These are phyloP conservation scores for Sphinx pinastri DNA, from an alignment of 2,888 invertebrate genomes.

Conservation along the genomic window DNA sequence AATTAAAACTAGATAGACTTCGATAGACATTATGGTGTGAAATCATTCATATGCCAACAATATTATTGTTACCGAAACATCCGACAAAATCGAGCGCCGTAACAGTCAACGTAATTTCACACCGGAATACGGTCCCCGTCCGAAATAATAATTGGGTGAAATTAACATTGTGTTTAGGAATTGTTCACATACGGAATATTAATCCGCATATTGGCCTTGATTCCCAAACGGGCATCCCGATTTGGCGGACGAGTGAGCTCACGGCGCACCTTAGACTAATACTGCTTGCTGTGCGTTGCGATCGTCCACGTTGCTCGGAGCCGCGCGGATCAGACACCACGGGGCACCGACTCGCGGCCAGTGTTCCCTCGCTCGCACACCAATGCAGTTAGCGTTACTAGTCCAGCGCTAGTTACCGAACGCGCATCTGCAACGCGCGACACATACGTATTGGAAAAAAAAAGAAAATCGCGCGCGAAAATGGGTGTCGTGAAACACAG, in stretches of 20 bases:
- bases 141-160: constrained; percentile 71
- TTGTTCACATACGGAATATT: constrained; percentile 68
- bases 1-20: too few species aligned
- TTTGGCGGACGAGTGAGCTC: constrained; percentile 74
- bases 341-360: constrained; percentile 46
- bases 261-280: constrained; percentile 58
- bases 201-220: constrained; percentile 76
- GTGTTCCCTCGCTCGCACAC: constrained; percentile 72
- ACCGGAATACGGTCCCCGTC: constrained; percentile 43
- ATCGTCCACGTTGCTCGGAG: constrained; percentile 43
- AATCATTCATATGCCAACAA: background rate
- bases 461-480: constrained; percentile 52
- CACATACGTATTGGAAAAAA: constrained; percentile 47
- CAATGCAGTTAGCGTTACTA: constrained; percentile 80
- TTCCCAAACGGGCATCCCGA: constrained; percentile 76
- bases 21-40: constrained; percentile 4
- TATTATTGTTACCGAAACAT: constrained; percentile 7
- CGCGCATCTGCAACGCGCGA: constrained; percentile 71
- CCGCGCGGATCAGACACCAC: constrained; percentile 1
- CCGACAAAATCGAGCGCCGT: constrained; percentile 23
- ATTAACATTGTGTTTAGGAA: constrained; percentile 75
- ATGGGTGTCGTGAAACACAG: constrained; percentile 78
- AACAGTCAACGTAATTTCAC: constrained; percentile 53
- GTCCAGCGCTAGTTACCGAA: constrained; percentile 78
- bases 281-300: constrained; percentile 49